Evolutionary conservation across 2,888 invertebrate species (phyloP).

Genomic region (Hypsopygia costalis): DNA sequence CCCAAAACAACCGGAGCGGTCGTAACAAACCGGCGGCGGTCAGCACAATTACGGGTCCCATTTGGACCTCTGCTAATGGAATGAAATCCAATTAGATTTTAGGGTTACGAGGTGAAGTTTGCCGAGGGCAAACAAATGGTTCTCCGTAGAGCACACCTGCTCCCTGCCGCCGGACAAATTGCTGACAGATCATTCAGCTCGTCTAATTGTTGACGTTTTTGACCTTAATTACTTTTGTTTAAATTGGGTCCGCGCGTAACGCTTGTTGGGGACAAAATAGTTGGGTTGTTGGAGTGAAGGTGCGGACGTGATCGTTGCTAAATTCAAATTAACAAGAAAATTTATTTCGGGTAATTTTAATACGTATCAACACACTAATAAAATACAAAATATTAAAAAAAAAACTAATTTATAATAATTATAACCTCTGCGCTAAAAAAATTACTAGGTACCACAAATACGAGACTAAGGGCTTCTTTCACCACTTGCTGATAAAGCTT

Average conservation of each 20-base stretch:
- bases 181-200: slow-evolving; percentile 31
- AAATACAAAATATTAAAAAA: too few species aligned
- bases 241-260: slow-evolving; percentile 18
- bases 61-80: slow-evolving; percentile 78
- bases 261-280: neutral
- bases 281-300: too few species aligned
- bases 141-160: slow-evolving; percentile 65
- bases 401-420: too few species aligned
- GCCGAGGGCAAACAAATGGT: slow-evolving; percentile 68
- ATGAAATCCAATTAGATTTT: slow-evolving; percentile 80
- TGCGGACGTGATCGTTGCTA: too few species aligned
- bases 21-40: slow-evolving; percentile 31
- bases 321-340: too few species aligned
- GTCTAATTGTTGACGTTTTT: slow-evolving; percentile 38
- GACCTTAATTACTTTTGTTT: slow-evolving; percentile 37
- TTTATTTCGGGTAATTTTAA: too few species aligned
- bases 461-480: too few species aligned
- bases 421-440: too few species aligned
- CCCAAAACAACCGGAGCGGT: neutral
- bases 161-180: slow-evolving; percentile 48
- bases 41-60: slow-evolving; percentile 74
- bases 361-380: too few species aligned
- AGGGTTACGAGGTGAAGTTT: slow-evolving; percentile 77
- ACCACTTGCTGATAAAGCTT: too few species aligned
- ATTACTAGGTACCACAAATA: too few species aligned